These are phyloP conservation scores for human (Homo sapiens) DNA, from an alignment of 2,113 vertebrate species.

Conservation along the genomic window GRCh38 chr18:50440501-50441000, in stretches of 20 bases:
- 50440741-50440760: background rate
- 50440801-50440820: slow-evolving; percentile 24
- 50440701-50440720: background rate
- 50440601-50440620: no score
- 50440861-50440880: background rate
- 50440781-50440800: slow-evolving; percentile 4
- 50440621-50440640: no score
- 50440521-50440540: no score
- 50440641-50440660: no score
- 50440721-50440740: background rate
- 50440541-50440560: no score
- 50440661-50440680: no score
- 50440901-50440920: slow-evolving; percentile 23
- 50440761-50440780: background rate
- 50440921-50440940: background rate
- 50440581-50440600: no score
- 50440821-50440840: background rate
- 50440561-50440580: no score
- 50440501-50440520: no score
- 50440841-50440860: slow-evolving; percentile 35
- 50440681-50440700: background rate
- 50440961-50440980: background rate
- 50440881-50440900: background rate
- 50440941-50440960: background rate
- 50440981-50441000: fast-evolving